These are phyloP conservation scores for Malacosoma neustria DNA, from an alignment of 2,888 invertebrate genomes.

Conservation along the genomic window DNA sequence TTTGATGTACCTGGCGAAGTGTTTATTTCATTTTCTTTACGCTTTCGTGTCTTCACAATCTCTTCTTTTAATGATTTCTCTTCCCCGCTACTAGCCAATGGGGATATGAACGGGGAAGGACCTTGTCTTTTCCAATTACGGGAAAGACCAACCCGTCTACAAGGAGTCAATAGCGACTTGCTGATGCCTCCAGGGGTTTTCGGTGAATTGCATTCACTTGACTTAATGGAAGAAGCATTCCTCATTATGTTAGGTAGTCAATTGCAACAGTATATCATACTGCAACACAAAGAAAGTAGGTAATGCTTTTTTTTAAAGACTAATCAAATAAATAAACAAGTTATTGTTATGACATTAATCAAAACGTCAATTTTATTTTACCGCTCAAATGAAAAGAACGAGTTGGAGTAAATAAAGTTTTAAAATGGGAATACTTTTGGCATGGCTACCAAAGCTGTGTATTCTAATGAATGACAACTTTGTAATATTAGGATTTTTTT, in stretches of 20 bases:
- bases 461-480: too few relatives aligned
- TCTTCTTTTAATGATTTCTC: slow-evolving; percentile 12
- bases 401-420: too few relatives aligned
- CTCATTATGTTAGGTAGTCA: slow-evolving; percentile 33
- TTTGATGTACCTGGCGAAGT: slow-evolving; percentile 6
- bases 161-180: slow-evolving; percentile 67
- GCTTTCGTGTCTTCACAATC: slow-evolving; percentile 28
- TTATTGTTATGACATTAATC: too few relatives aligned
- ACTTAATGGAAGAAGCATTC: slow-evolving; percentile 33
- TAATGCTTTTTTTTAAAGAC: too few relatives aligned
- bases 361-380: too few relatives aligned
- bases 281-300: too few relatives aligned
- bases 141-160: slow-evolving; percentile 68
- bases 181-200: slow-evolving; percentile 69
- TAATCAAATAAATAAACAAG: too few relatives aligned
- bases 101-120: slow-evolving; percentile 56
- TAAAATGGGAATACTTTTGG: too few relatives aligned
- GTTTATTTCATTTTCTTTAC: slow-evolving; percentile 27
- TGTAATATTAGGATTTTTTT: too few relatives aligned
- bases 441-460: too few relatives aligned
- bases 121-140: slow-evolving; percentile 54
- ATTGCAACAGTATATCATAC: too few relatives aligned
- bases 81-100: slow-evolving; percentile 25
- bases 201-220: slow-evolving; percentile 39
- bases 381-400: too few relatives aligned